Evolutionary conservation across 37 sponge, comb jelly and placozoan species (phyloP).

Genomic region (Hormiphora californensis): DNA sequence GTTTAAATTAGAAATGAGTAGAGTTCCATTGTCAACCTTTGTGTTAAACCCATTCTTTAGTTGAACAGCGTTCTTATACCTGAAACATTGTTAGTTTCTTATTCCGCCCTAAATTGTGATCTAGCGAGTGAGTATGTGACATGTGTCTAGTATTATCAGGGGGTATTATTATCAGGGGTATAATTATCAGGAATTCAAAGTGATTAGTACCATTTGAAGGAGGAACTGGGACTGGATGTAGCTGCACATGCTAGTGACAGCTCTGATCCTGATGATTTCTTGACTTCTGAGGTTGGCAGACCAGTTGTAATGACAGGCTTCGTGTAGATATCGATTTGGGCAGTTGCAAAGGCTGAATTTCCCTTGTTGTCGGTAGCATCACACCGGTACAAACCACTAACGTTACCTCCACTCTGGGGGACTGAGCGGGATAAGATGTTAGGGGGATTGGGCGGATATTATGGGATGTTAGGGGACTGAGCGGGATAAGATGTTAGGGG

Average conservation of each 20-base stretch:
- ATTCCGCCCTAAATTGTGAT: no score
- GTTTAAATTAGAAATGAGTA: neutral
- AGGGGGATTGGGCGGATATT: no score
- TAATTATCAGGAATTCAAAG: no score
- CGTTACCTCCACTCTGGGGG: conserved; percentile 1
- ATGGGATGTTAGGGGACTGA: no score
- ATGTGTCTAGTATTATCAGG: no score
- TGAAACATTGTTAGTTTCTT: no score
- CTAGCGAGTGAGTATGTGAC: no score
- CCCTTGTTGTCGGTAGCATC: neutral
- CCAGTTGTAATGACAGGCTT: neutral
- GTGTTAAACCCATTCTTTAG: neutral
- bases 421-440: no score
- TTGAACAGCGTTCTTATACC: neutral
- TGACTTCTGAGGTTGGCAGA: neutral
- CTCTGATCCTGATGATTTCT: neutral
- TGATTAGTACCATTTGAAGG: conserved; percentile 1
- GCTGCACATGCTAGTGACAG: neutral
- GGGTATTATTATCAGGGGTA: no score
- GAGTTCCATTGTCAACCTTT: neutral
- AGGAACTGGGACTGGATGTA: neutral
- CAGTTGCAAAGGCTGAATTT: neutral
- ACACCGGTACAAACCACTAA: neutral
- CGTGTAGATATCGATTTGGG: neutral
- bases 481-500: no score